Evolutionary conservation across 2,797 vertebrate species (phyloP).

Genomic region (Diglossa cyanea): DNA sequence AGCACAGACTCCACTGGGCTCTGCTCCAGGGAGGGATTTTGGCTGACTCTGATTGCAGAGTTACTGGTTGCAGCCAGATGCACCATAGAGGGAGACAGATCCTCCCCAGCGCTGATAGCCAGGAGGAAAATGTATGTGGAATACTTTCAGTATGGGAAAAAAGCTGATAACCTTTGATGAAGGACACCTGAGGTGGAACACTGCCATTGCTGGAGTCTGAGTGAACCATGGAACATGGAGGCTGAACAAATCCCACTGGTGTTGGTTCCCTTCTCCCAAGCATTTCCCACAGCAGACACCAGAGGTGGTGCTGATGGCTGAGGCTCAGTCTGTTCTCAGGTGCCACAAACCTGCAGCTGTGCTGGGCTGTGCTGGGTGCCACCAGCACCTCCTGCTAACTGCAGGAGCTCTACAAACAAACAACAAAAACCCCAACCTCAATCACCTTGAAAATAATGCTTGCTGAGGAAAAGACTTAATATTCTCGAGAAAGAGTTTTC

Average conservation of each 20-base stretch:
- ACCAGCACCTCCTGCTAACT: not conserved
- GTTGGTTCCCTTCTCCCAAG: not conserved
- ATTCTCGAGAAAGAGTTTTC: not conserved
- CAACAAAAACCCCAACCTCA: not conserved
- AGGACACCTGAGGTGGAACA: no score
- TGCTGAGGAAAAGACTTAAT: not conserved
- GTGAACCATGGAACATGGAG: not conserved
- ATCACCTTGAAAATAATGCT: not conserved
- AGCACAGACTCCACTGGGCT: not conserved
- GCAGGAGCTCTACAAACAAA: not conserved
- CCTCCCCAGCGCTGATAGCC: not conserved
- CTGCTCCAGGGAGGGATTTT: not conserved
- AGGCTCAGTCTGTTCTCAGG: not conserved
- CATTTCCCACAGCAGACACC: not conserved
- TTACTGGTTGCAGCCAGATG: not conserved
- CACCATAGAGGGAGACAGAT: fast-evolving
- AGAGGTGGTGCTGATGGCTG: not conserved
- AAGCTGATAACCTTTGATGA: not conserved
- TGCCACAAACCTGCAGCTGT: not conserved
- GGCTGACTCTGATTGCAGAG: not conserved
- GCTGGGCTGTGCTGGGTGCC: not conserved
- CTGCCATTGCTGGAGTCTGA: not conserved
- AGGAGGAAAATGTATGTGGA: not conserved
- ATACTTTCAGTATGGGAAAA: not conserved
- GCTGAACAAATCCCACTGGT: not conserved